phyloP scores from a whole-genome alignment of 2,113 vertebrate genomes.

The Planiliza haematocheilus region DNA sequence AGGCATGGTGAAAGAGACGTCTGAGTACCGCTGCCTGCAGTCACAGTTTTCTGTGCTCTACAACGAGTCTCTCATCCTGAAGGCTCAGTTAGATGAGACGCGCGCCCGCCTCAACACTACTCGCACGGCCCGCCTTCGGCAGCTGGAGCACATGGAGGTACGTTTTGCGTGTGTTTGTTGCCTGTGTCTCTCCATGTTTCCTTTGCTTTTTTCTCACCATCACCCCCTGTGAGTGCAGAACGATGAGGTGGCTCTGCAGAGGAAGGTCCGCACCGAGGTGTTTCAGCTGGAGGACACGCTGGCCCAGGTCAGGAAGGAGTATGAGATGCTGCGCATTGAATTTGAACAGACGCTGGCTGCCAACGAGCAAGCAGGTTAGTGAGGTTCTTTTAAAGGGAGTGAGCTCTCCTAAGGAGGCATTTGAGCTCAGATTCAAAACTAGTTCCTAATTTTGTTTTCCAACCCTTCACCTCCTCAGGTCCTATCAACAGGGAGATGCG shows the following conservation, averaged over 20 bases:
- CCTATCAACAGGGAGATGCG: conserved; percentile 98
- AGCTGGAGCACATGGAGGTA: conserved; percentile 97
- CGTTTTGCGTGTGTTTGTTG: neutral
- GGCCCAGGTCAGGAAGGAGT: conserved; percentile 97
- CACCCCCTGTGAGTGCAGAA: conserved; percentile 80
- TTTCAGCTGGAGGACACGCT: conserved; percentile 98
- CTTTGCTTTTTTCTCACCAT: neutral
- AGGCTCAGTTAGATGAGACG: conserved; percentile 94
- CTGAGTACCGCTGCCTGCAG: conserved; percentile 96
- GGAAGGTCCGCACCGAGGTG: conserved; percentile 96
- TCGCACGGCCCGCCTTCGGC: conserved; percentile 90
- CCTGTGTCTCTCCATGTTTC: fast-evolving
- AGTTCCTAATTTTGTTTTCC: no score
- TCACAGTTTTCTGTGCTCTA: conserved; percentile 98
- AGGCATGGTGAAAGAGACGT: conserved; percentile 91
- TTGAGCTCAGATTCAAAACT: neutral
- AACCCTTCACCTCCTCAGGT: conserved; percentile 76
- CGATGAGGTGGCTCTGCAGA: conserved; percentile 95
- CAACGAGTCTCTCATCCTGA: conserved; percentile 95
- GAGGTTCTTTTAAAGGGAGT: neutral
- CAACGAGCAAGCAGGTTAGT: conserved; percentile 96
- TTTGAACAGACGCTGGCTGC: conserved; percentile 98
- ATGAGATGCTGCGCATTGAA: conserved; percentile 98
- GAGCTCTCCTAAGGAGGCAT: neutral
- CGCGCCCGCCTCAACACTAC: conserved; percentile 93